Evolutionary conservation across 2,113 vertebrate species (phyloP).

Genomic region (Pagrus major): DNA sequence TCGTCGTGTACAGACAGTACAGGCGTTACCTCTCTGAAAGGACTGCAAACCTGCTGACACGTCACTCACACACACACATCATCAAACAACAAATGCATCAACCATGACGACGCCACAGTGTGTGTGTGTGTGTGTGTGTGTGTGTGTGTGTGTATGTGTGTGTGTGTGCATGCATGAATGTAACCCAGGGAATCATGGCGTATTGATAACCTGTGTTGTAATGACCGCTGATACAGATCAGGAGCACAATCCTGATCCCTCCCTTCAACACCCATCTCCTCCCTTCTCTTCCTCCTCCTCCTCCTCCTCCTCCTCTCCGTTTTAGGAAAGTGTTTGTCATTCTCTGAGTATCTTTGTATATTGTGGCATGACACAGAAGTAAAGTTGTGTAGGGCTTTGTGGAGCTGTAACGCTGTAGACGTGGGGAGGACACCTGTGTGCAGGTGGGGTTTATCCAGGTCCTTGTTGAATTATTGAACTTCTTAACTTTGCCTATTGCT

Average conservation of each 20-base stretch:
- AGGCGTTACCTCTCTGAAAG: constrained; percentile 6
- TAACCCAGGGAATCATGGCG: constrained; percentile 34
- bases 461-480: constrained; percentile 80
- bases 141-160: background rate
- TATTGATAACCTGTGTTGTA: constrained; percentile 40
- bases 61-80: constrained; percentile 1
- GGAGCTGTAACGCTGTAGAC: constrained; percentile 77
- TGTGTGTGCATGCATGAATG: constrained; percentile 40
- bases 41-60: constrained; percentile 49
- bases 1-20: constrained; percentile 17
- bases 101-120: constrained; percentile 25
- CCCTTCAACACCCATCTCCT: constrained; percentile 21
- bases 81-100: constrained; percentile 19
- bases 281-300: constrained; percentile 8
- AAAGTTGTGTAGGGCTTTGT: constrained; percentile 84
- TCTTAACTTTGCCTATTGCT: constrained; percentile 86
- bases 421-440: constrained; percentile 61
- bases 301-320: constrained; percentile 73
- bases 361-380: constrained; percentile 86
- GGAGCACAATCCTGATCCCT: constrained; percentile 15
- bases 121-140: background rate
- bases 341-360: constrained; percentile 81
- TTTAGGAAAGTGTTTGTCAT: constrained; percentile 78
- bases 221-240: constrained; percentile 48
- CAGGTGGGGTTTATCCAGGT: constrained; percentile 65